Evolutionary conservation across 35 echinoderm and acorn worm genomes (phyloP), one percentile per base, ranked within the genome.

Genomic region (Apostichopus californicus): DNA sequence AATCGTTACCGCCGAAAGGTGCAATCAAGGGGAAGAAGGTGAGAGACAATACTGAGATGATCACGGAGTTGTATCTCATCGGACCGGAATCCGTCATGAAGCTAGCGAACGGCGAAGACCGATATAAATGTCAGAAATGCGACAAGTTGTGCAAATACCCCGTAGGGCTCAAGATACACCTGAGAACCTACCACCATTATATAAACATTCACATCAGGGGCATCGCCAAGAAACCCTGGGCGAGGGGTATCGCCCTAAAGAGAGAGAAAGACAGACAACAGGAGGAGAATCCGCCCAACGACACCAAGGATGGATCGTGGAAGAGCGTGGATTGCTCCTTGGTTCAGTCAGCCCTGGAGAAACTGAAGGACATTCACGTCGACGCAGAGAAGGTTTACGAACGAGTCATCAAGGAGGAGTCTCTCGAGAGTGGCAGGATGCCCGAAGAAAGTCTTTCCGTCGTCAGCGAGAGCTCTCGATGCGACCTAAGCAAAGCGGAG

Each of bases 151-250:
- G 93, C 79, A 90, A 86, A 26, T 94, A 91, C 21, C 93, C 93
- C 15, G 87, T 91, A 21, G 93, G 93, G 26, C 88, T 94, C 78
- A 94, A 94, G 52, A 83, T 94, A 55, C 93, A 94, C 63, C 60
- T 91, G 4, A 91, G 65, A 57, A 90, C 80, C 3, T 66, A 83
- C 22, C 93, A 94, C 88, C 79, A 86, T 23, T 83, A 72, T n/a
- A 54, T 18, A 12, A 94, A 90, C 72, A 72, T 94, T 57, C 75
- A 55, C 9, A 86, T 91, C 28, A 57, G 23, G 24, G 93, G 93
- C 8, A 90, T 94, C 56, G 88, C 88, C 9, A 90, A 90, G 28
- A 90, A 78, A 54, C 88, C 88, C 7, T 90, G 88, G 88, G 88
- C 88, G 7, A 90, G 73, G 24, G 88, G 88, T 9, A 90, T 90